Percentiles rank a stretch among this genome's conserved stretches.
phyloP scores from a whole-genome alignment of 2,113 vertebrate genomes.

The Lepus timidus region DNA sequence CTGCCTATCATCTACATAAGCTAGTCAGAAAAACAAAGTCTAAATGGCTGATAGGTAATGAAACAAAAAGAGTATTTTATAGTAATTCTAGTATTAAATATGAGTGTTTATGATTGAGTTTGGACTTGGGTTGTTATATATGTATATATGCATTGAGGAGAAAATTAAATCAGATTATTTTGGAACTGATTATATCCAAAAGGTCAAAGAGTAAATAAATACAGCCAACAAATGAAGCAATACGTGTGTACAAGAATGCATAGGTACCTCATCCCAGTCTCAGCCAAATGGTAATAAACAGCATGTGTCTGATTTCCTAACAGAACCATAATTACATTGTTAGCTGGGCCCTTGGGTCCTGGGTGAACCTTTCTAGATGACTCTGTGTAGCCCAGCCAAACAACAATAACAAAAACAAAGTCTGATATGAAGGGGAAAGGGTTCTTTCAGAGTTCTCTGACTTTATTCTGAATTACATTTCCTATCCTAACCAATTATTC shows the following conservation, averaged over 20 bases:
- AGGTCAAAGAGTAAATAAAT: slow-evolving; percentile 9
- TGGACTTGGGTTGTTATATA: not conserved
- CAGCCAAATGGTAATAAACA: not conserved
- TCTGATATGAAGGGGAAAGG: not conserved
- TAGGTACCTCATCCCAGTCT: not conserved
- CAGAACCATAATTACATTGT: not conserved
- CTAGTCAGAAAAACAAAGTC: slow-evolving; percentile 23
- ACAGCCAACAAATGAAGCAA: not conserved
- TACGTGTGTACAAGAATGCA: not conserved
- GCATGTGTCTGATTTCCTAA: not conserved
- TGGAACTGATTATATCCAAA: not conserved
- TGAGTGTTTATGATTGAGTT: not conserved
- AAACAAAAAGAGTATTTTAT: slow-evolving; percentile 1
- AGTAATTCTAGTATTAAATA: not conserved
- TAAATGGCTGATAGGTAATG: not conserved
- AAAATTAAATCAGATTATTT: slow-evolving; percentile 56
- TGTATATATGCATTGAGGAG: not conserved
- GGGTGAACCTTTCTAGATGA: not conserved
- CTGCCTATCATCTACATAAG: not conserved
- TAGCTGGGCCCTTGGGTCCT: not conserved
- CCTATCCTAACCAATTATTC: not conserved
- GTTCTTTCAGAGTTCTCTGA: not conserved
- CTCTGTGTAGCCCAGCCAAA: not conserved
- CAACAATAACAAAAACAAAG: not conserved
- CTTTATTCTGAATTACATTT: not conserved